Conservation (phyloP, 2,888 invertebrate genomes). For the Mythimna albipuncta region DNA sequence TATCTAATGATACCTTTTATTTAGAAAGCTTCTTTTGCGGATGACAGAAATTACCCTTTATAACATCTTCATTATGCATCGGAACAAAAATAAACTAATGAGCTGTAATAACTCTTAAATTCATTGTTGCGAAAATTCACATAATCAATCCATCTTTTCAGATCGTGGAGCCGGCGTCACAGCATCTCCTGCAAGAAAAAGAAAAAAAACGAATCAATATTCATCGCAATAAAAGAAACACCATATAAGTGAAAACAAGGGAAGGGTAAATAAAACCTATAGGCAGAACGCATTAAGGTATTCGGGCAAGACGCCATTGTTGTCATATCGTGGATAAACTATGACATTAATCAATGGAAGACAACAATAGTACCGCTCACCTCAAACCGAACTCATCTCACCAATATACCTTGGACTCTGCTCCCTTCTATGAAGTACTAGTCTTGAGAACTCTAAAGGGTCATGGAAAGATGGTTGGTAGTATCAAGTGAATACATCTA, state of each 20-base stretch:
- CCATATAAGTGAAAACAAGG: slow-evolving; percentile 78
- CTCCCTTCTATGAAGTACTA: slow-evolving; percentile 19
- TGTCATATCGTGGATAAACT: slow-evolving; percentile 90
- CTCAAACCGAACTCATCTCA: slow-evolving; percentile 76
- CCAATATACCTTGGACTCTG: slow-evolving; percentile 73
- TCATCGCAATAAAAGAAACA: slow-evolving; percentile 69
- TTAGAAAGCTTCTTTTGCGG: not conserved
- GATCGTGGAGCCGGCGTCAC: slow-evolving; percentile 28
- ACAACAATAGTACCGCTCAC: slow-evolving; percentile 86
- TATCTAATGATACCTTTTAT: not conserved
- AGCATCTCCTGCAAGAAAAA: slow-evolving; percentile 68
- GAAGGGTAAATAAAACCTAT: slow-evolving; percentile 84
- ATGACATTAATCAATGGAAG: slow-evolving; percentile 87
- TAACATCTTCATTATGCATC: slow-evolving; percentile 21
- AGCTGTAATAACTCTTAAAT: slow-evolving; percentile 18
- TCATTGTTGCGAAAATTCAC: slow-evolving; percentile 42
- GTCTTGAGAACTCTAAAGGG: slow-evolving; percentile 47
- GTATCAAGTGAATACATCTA: slow-evolving; percentile 80
- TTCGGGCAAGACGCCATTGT: slow-evolving; percentile 87
- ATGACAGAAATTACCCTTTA: slow-evolving; percentile 3
- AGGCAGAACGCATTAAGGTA: slow-evolving; percentile 85
- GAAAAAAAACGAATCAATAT: slow-evolving; percentile 63
- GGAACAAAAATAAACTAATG: slow-evolving; percentile 34
- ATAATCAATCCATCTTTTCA: slow-evolving; percentile 50
- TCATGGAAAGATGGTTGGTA: slow-evolving; percentile 68